Percentiles rank a stretch among this genome's conserved stretches.
These are phyloP conservation scores for Scaptomyza cyrtandrae DNA, from an alignment of 2,888 invertebrate genomes.

Conservation along the genomic window DNA sequence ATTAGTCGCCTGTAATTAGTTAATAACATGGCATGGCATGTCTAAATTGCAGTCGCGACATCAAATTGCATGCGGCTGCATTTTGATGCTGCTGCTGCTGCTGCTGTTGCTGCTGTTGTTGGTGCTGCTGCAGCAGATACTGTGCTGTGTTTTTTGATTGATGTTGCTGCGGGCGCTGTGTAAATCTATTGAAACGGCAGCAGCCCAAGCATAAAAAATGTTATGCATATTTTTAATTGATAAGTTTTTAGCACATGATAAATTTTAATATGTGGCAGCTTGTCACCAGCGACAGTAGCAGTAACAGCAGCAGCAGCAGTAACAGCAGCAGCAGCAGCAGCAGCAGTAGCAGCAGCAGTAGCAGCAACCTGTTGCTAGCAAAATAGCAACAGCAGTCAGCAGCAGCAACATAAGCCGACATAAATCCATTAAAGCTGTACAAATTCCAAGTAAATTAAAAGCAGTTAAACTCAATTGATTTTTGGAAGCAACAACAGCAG, in stretches of 20 bases:
- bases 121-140: conserved; percentile 1
- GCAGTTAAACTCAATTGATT: conserved; percentile 78
- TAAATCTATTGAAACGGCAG: conserved; percentile 28
- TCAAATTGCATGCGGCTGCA: conserved; percentile 64
- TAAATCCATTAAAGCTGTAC: conserved; percentile 77
- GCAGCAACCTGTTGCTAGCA: conserved; percentile 47
- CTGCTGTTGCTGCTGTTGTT: conserved; percentile 22
- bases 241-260: conserved; percentile 84
- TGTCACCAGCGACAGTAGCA: conserved; percentile 52
- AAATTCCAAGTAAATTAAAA: conserved; percentile 78
- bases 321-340: conserved; percentile 21
- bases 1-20: conserved; percentile 84
- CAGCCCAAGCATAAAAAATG: conserved; percentile 55
- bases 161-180: conserved; percentile 78
- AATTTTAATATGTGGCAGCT: conserved; percentile 78
- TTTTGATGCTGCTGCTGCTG: conserved; percentile 42
- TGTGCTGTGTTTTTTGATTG: conserved; percentile 74
- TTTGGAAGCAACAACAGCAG: conserved; percentile 61
- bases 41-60: conserved; percentile 78
- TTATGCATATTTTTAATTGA: conserved; percentile 83
- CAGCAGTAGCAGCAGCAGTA: conserved; percentile 5
- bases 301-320: conserved; percentile 14
- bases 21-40: conserved; percentile 83
- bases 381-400: conserved; percentile 23
- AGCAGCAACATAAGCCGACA: conserved; percentile 73